These are phyloP conservation scores for Tuberolachnus salignus DNA, from an alignment of 2,888 invertebrate genomes.

Conservation along the genomic window DNA sequence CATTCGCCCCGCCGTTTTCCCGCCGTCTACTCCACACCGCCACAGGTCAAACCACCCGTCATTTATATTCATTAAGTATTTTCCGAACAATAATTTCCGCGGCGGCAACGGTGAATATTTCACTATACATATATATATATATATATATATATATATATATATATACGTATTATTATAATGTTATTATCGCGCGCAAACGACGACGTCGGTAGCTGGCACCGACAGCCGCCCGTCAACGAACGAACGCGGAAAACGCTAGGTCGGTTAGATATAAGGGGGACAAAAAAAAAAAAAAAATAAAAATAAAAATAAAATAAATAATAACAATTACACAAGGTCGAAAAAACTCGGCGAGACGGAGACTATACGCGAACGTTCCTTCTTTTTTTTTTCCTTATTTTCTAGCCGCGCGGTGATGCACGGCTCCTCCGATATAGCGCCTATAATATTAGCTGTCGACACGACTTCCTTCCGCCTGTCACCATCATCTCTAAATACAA, in stretches of 20 bases:
- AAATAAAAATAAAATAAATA: neutral
- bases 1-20: neutral
- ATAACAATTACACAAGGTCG: too few relatives aligned
- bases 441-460: too few relatives aligned
- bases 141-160: neutral
- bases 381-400: too few relatives aligned
- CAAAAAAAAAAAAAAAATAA: neutral
- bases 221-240: neutral
- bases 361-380: too few relatives aligned
- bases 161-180: neutral
- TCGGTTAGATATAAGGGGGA: too few relatives aligned
- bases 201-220: neutral
- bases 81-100: neutral
- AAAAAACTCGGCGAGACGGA: too few relatives aligned
- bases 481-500: too few relatives aligned
- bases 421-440: too few relatives aligned
- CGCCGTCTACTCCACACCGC: neutral
- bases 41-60: neutral
- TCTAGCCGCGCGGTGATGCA: too few relatives aligned
- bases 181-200: neutral
- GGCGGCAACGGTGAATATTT: constrained; percentile 7
- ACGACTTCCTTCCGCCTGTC: too few relatives aligned
- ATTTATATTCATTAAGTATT: neutral
- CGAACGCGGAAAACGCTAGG: too few relatives aligned
- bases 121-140: neutral